Evolutionary conservation across 2,888 invertebrate genomes (phyloP), one percentile per base, ranked within the genome.

Genomic region (Merodon equestris): DNA sequence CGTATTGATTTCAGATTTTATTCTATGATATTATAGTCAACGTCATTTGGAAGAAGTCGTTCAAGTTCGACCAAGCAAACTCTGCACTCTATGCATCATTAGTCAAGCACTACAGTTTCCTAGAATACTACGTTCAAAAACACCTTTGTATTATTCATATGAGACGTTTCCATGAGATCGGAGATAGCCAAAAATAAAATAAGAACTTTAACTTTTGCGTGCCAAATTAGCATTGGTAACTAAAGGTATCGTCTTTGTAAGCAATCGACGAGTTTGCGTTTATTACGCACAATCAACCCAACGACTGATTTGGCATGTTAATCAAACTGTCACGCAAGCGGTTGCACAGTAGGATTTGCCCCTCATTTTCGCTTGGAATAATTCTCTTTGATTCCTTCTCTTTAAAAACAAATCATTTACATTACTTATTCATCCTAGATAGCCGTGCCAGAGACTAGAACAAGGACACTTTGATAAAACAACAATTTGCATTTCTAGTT

Each of bases 321-420:
- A 73, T 77, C 77, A 73, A 77, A 77, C 57, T 73, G 77, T 77
- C 77, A 77, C 77, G 61, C 73, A 67, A 50, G 13, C 48, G 67
- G 48, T 47, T 13, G 61, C 42, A 53, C 73, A 61, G 67, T 51
- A 7, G 27, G 58, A 50, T 67, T 77, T 73, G 57, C 73, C 63
- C 38, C 61, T 77, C 40, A 38, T 54, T 57, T 61, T 36, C 47
- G 51, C 27, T 47, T 13, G 18, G 36, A 45, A 50, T 73, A 58
- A 58, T 34, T 70, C 61, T 47, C 47, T 17, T 64, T 70, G 51
- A 57, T 63, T 47, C 44, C 14, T 1, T 9, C 0, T 3, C 14
- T 27, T 7, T 27, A 27, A 27, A 27, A 27, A 14, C 18, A 12
- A 9, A 17, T 17, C 44, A 44, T 34, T 40, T 17, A 13, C 56